These are phyloP conservation scores for Lepus townsendii DNA, from an alignment of 2,797 vertebrate species.

Conservation along the genomic window DNA sequence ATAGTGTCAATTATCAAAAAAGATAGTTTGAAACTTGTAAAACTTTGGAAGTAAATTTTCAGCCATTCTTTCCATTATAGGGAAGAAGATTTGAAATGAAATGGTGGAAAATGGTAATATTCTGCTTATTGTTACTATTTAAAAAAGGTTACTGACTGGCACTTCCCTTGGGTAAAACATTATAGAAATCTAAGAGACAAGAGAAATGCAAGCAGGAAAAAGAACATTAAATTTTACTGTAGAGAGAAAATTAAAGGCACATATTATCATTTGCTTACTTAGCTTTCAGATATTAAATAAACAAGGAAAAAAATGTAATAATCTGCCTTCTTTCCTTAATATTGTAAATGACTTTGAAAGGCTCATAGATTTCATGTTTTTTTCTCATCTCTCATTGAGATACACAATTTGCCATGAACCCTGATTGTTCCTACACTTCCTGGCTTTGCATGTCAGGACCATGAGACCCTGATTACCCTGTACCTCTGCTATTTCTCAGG, in stretches of 20 bases:
- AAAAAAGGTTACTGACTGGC: not conserved
- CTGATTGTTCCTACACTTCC: not conserved
- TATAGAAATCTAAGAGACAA: not conserved
- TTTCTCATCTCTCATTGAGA: not conserved
- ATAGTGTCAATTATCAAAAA: not conserved
- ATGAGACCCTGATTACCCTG: not conserved
- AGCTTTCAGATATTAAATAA: not conserved
- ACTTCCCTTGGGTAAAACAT: not conserved
- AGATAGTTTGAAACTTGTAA: conserved; percentile 13
- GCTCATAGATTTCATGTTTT: not conserved
- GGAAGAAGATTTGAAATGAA: conserved; percentile 6
- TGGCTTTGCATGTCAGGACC: not conserved
- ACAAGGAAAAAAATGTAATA: not conserved
- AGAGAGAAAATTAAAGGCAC: conserved; percentile 14
- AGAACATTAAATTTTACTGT: not conserved
- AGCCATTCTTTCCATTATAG: conserved; percentile 12
- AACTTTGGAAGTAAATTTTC: conserved; percentile 54
- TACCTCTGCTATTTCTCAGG: not conserved
- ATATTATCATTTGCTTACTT: not conserved
- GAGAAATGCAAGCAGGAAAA: not conserved
- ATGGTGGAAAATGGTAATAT: conserved; percentile 24
- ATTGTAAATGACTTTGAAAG: not conserved
- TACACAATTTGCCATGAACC: not conserved
- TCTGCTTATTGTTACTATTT: conserved; percentile 29
- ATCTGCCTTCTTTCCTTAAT: not conserved